phyloP scores from a whole-genome alignment of 2,113 vertebrate genomes.

The Festucalex cinctus region DNA sequence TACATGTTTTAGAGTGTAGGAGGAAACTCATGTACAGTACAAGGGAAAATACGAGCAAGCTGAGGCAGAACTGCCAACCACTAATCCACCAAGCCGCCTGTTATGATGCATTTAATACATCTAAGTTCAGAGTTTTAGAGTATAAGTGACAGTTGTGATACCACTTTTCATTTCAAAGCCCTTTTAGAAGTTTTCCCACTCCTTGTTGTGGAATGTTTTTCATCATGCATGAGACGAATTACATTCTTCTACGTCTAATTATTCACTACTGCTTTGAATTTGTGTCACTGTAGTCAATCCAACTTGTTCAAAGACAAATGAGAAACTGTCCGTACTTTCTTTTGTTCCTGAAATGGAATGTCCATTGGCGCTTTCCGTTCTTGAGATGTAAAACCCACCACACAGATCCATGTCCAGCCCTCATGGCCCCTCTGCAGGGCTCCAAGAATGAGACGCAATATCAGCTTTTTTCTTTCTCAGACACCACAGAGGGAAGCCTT shows the following conservation, averaged over 20 bases:
- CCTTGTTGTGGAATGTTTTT: slow-evolving; percentile 36
- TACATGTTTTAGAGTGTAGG: neutral
- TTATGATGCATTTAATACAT: neutral
- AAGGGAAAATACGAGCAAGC: neutral
- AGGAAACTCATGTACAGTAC: neutral
- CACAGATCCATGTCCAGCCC: slow-evolving; percentile 28
- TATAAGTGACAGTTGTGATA: neutral
- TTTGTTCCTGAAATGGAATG: slow-evolving; percentile 38
- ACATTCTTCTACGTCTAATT: slow-evolving; percentile 12
- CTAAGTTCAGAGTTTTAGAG: neutral
- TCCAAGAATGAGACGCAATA: slow-evolving; percentile 43
- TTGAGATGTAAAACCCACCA: slow-evolving; percentile 29
- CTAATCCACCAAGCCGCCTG: neutral
- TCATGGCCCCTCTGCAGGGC: slow-evolving; percentile 25
- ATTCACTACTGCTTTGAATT: slow-evolving; percentile 34
- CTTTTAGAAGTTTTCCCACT: slow-evolving; percentile 24
- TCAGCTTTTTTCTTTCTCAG: slow-evolving; percentile 46
- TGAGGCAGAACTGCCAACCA: neutral
- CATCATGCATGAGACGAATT: slow-evolving; percentile 19
- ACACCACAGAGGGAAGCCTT: slow-evolving; percentile 48
- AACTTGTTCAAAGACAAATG: slow-evolving; percentile 29
- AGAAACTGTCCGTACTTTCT: slow-evolving; percentile 33
- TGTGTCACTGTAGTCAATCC: slow-evolving; percentile 33
- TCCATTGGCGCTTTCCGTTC: slow-evolving; percentile 42
- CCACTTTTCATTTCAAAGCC: slow-evolving; percentile 2